Percentiles rank a stretch among this genome's conserved stretches.
Conservation (phyloP, 1,140 invertebrate genomes). For the Aphidius ervi region DNA sequence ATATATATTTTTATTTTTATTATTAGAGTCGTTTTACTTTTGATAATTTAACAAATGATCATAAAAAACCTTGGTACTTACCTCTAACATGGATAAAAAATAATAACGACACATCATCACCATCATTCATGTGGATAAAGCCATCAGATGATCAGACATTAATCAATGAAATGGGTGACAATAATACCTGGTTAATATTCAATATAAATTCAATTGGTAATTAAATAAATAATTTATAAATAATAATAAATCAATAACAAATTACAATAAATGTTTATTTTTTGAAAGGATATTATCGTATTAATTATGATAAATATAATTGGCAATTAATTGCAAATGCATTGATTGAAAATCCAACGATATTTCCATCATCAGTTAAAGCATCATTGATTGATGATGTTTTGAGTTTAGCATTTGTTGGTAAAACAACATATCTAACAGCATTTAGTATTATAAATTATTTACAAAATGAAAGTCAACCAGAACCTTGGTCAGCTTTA, state of each 20-base stretch:
- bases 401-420: conserved; percentile 53
- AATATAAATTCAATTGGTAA: conserved; percentile 56
- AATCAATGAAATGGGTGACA: conserved; percentile 22
- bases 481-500: conserved; percentile 57
- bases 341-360: conserved; percentile 43
- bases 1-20: conserved; percentile 15
- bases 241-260: conserved; percentile 24
- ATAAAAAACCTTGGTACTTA: conserved; percentile 51
- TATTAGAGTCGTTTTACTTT: conserved; percentile 31
- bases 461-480: conserved; percentile 58
- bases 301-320: conserved; percentile 62
- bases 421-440: conserved; percentile 57
- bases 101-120: conserved; percentile 30
- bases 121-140: conserved; percentile 41
- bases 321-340: conserved; percentile 57
- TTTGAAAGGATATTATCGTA: conserved; percentile 57
- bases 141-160: conserved; percentile 29
- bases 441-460: conserved; percentile 62
- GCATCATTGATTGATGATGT: conserved; percentile 63
- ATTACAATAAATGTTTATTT: conserved; percentile 22
- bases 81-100: conserved; percentile 53
- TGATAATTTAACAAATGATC: conserved; percentile 24
- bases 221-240: background rate
- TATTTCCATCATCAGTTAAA: conserved; percentile 53
- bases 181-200: conserved; percentile 54